Evolutionary conservation across 2,113 vertebrate species (phyloP), one percentile per base, ranked within the genome.

Genomic region (Phainopepla nitens): DNA sequence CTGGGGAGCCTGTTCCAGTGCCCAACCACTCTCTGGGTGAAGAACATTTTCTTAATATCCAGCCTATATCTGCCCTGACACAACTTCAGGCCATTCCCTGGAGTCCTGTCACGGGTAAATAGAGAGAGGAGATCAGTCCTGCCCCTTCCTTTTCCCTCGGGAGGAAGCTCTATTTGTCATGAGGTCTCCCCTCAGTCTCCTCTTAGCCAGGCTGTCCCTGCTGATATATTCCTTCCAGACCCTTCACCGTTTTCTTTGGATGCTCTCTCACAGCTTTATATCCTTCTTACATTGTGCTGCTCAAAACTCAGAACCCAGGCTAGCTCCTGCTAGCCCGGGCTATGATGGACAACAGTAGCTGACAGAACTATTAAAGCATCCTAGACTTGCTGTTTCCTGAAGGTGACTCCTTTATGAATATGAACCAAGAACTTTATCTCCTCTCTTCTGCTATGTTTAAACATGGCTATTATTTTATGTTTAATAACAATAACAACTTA

Each of bases 301-400:
- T 29, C 20, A 15, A 75, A 82, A n/a, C 28, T 36, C 22, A 62
- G 10, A 91, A 73, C 2, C 15, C 64, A 61, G 23, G 13, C 9
- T 36, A 65, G 4, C 13, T 25, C 28, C 54, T 33, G 23, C 25
- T 70, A 84, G 24, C 4, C 4, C 0, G 0, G 9, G 25, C 12
- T 78, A 19, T 13, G 22, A 27, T 29, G 9, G 14, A 28, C 24
- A 80, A 51, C 4, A 62, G 54, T 8, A 57, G 14, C 41, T 75
- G 25, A 28, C 25, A 69, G 39, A 54, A 21, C 12, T 42, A 60
- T 3, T 10, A 11, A 45, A 80, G 39, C 3, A 57, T 10, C 6
- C 10, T 22, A 65, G 16, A 56, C 11, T 29, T 42, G 5, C 2
- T 5, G 1, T 36, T 81, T 69, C 50, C 45, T 45, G 28, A 83